Evolutionary conservation across 1,140 invertebrate genomes (phyloP).

Genomic region (Trypoxylus dichotomus): DNA sequence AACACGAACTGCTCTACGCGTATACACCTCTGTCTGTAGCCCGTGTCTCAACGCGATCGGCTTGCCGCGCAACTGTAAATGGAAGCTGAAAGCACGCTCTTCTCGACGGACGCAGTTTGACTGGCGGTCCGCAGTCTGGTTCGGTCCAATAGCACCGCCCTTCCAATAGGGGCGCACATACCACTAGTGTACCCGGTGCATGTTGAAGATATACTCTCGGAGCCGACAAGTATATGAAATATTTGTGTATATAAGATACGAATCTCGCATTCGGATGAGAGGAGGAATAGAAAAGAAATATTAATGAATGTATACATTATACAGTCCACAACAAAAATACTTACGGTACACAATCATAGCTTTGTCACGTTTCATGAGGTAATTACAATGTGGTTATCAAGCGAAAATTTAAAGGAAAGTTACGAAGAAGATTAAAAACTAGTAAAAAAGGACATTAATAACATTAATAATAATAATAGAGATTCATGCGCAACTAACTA

Average conservation of each 20-base stretch:
- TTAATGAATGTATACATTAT: no score
- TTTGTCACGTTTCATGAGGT: no score
- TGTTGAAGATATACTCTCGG: background rate
- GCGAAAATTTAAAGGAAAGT: no score
- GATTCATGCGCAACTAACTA: no score
- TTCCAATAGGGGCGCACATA: constrained; percentile 42
- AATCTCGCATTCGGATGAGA: background rate
- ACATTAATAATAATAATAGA: no score
- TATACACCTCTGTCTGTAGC: background rate
- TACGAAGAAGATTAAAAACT: no score
- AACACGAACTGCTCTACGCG: background rate
- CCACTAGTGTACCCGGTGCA: constrained; percentile 33
- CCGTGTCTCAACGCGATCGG: background rate
- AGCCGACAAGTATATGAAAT: background rate
- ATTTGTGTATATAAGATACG: background rate
- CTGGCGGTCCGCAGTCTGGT: constrained; percentile 51
- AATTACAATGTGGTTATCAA: no score
- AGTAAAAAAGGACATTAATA: no score
- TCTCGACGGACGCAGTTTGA: constrained; percentile 43
- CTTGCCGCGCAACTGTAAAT: constrained; percentile 30
- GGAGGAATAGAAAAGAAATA: no score
- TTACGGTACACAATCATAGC: no score
- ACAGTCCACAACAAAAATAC: background rate
- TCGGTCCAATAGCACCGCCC: constrained; percentile 38
- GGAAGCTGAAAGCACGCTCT: constrained; percentile 32